Evolutionary conservation across 2,888 invertebrate species (phyloP), one percentile per base, ranked within the genome.

Genomic region (Dichetophora obliterata): DNA sequence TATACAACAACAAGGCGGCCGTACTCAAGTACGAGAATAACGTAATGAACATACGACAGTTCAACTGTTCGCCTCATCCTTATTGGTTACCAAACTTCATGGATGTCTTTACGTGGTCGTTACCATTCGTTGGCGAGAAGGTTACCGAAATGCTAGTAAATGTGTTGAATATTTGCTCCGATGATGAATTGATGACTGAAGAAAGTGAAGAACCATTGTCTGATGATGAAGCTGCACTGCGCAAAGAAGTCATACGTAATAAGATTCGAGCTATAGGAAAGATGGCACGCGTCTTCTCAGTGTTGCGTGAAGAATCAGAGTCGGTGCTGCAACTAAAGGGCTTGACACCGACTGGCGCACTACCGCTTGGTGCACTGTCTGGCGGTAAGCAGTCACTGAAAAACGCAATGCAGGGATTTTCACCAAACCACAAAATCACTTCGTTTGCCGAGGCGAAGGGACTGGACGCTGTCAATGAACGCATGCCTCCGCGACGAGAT

Each of bases 71-170:
- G 84, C 98, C 98, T 80, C 99, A 99, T 91, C 99, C 99, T 57
- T 99, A 99, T 90, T 99, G 99, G 99, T 91, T 99, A 91, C 99
- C 99, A 85, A 99, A 99, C 91, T 99, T 99, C 91, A 99, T 99
- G 98, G 99, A 99, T 91, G 99, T 99, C 79, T 99, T 99, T 91
- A 99, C 99, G 86, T 99, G 99, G 99, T 98, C 98, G 83, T 92
- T 99, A 90, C 99, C 99, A 83, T 99, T 99, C 91, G 99, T 99
- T 82, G 99, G 98, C 83, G 99, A 99, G 90, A 99, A 93, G 76
- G 99, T 99, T 82, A 99, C 99, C 86, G 99, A 99, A 91, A 99
- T 99, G 98, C 92, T 99, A 90, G 98, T 99, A 85, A 98, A 98
- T 91, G 98, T 99, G 83, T 93, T 99, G 90, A 99, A 98, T 92